phyloP scores from a whole-genome alignment of 1,140 invertebrate genomes.

The Drosophila ironensis region DNA sequence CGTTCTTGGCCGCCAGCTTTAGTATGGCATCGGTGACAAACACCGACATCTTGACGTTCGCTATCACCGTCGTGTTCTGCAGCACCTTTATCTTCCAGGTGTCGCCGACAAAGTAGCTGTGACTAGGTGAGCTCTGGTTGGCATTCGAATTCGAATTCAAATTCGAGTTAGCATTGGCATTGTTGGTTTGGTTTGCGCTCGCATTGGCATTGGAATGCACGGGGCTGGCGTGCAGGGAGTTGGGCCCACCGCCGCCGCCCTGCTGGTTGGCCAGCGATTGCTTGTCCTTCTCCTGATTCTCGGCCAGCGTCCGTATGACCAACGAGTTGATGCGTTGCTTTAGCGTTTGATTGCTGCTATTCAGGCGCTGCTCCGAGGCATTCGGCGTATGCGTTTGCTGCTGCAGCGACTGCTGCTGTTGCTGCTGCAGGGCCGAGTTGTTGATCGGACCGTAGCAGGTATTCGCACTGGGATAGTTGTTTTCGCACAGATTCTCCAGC shows the following conservation, averaged over 20 bases:
- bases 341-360: slow-evolving; percentile 87
- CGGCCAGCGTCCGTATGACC: slow-evolving; percentile 93
- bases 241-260: slow-evolving; percentile 51
- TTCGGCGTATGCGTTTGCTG: slow-evolving; percentile 30
- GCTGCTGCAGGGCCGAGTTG: slow-evolving; percentile 17
- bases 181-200: slow-evolving; percentile 57
- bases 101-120: slow-evolving; percentile 85
- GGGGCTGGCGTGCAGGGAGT: slow-evolving; percentile 76
- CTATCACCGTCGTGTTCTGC: slow-evolving; percentile 90
- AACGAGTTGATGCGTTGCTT: slow-evolving; percentile 94
- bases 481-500: slow-evolving; percentile 79
- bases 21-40: slow-evolving; percentile 91
- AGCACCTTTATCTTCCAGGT: slow-evolving; percentile 91
- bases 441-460: slow-evolving; percentile 61
- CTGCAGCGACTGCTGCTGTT: slow-evolving; percentile 52
- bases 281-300: slow-evolving; percentile 93
- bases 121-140: slow-evolving; percentile 67
- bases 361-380: slow-evolving; percentile 82
- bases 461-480: slow-evolving; percentile 73
- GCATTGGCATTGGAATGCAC: slow-evolving; percentile 67
- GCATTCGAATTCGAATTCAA: neutral
- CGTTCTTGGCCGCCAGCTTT: slow-evolving; percentile 84
- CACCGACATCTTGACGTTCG: slow-evolving; percentile 89
- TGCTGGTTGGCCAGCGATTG: slow-evolving; percentile 83
- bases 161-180: slow-evolving; percentile 35